Conservation (phyloP, 2,797 vertebrate genomes). For the Onychomys arenicola region DNA sequence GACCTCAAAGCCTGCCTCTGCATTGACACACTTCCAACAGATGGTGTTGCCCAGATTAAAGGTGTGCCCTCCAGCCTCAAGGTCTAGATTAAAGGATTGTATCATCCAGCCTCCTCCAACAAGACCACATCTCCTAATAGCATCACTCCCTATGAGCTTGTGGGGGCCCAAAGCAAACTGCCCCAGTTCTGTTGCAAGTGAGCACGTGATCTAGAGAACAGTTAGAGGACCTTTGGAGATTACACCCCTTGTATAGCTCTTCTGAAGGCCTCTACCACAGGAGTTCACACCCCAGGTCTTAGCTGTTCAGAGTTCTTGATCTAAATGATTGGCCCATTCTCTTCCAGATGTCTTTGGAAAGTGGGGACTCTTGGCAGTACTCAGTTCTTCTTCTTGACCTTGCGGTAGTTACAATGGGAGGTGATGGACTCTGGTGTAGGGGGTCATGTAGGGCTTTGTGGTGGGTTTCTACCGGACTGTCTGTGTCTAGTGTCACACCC, state of each 20-base stretch:
- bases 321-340: neutral
- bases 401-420: neutral
- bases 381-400: neutral
- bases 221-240: neutral
- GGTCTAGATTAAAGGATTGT: neutral
- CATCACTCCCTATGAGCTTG: neutral
- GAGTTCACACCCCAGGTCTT: neutral
- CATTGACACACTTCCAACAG: neutral
- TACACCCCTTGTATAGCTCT: neutral
- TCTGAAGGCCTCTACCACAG: slow-evolving; percentile 22
- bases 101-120: neutral
- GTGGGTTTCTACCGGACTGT: neutral
- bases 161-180: neutral
- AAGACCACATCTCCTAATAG: neutral
- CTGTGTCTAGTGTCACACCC: rapidly evolving
- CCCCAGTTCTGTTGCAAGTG: neutral
- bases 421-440: neutral
- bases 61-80: neutral
- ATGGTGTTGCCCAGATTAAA: neutral
- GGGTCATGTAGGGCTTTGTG: neutral
- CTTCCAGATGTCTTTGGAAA: neutral
- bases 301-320: neutral
- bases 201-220: neutral
- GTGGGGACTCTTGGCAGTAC: neutral
- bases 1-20: neutral